phyloP scores from a whole-genome alignment of 2,888 invertebrate genomes.

The Drosophila anceps region DNA sequence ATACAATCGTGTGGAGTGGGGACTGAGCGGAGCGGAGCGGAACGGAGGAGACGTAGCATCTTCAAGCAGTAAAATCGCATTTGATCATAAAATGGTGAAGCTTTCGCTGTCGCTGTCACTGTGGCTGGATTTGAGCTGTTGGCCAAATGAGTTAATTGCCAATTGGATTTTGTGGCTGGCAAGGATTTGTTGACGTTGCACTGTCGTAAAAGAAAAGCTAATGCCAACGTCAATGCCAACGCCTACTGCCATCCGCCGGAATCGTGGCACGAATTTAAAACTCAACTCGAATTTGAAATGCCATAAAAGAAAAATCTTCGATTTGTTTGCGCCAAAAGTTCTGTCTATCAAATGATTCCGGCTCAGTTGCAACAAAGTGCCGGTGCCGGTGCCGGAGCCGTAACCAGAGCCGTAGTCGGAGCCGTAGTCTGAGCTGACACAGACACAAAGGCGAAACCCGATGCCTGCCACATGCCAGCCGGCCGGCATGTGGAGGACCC shows the following conservation, averaged over 20 bases:
- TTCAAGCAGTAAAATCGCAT: slow-evolving; percentile 68
- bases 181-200: slow-evolving; percentile 71
- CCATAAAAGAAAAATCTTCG: slow-evolving; percentile 30
- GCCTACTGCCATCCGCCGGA: slow-evolving; percentile 14
- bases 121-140: slow-evolving; percentile 39
- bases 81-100: slow-evolving; percentile 62
- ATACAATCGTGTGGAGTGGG: slow-evolving; percentile 12
- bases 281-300: slow-evolving; percentile 14
- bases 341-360: slow-evolving; percentile 69
- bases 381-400: neutral
- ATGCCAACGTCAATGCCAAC: neutral
- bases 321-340: slow-evolving; percentile 26
- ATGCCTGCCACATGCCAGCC: slow-evolving; percentile 37
- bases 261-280: slow-evolving; percentile 41
- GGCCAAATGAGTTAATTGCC: slow-evolving; percentile 77
- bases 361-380: slow-evolving; percentile 61
- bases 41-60: neutral
- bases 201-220: slow-evolving; percentile 55
- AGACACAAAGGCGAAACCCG: slow-evolving; percentile 19
- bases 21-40: no score
- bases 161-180: slow-evolving; percentile 73
- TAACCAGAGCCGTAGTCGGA: neutral
- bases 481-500: slow-evolving; percentile 40
- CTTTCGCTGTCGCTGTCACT: no score
- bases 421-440: slow-evolving; percentile 17